These are phyloP conservation scores for Psilopogon haemacephalus DNA, from an alignment of 2,113 vertebrate genomes.

Conservation along the genomic window DNA sequence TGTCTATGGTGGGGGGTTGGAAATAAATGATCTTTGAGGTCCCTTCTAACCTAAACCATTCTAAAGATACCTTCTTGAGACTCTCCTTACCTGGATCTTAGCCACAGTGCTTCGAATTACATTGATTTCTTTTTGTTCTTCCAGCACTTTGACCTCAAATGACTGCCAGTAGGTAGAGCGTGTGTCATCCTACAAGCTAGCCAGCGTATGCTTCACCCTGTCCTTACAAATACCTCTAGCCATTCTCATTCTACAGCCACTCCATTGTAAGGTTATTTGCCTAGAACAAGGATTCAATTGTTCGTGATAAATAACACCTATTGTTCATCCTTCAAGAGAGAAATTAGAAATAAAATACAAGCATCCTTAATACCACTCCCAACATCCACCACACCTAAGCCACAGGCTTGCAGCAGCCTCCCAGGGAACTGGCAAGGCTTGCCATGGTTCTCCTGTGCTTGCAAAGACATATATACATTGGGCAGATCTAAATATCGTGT, in stretches of 20 bases:
- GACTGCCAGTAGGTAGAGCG: neutral
- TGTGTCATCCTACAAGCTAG: neutral
- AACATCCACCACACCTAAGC: rapidly evolving
- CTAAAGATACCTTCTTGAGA: neutral
- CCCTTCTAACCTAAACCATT: too few species aligned
- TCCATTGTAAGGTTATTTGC: neutral
- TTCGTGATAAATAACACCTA: neutral
- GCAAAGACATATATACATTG: neutral
- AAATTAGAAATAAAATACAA: neutral
- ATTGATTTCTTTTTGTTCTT: neutral
- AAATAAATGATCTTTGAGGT: too few species aligned
- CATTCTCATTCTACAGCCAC: neutral
- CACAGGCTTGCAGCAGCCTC: neutral
- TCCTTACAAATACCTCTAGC: neutral
- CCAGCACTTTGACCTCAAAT: slow-evolving; percentile 12
- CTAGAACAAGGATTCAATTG: neutral
- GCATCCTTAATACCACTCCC: neutral
- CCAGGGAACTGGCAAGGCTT: neutral
- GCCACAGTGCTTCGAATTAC: neutral
- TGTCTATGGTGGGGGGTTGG: too few species aligned
- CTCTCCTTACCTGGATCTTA: neutral
- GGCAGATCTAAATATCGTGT: neutral
- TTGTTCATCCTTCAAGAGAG: neutral
- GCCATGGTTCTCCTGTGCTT: rapidly evolving
- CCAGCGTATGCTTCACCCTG: neutral